phyloP scores from a whole-genome alignment of 2,888 invertebrate species.

The Tetragnatha montana region DNA sequence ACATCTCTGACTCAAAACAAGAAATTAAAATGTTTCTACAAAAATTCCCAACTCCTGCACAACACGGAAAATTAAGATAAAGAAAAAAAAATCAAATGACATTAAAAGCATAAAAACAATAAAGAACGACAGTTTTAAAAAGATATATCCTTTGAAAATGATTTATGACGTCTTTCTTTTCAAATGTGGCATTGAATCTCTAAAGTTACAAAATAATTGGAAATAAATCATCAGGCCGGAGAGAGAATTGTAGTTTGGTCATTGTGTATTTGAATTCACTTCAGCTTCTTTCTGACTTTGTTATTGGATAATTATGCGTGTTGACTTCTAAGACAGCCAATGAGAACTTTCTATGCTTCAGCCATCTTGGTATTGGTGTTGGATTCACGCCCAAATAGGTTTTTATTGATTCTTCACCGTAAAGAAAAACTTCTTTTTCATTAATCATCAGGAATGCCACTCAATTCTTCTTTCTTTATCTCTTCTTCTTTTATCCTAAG shows the following conservation, averaged over 20 bases:
- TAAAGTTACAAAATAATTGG: not conserved
- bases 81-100: no score
- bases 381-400: slow-evolving; percentile 11
- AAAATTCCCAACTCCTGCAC: not conserved
- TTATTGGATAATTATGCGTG: not conserved
- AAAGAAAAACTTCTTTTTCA: slow-evolving; percentile 5
- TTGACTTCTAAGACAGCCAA: not conserved
- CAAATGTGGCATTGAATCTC: not conserved
- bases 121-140: not conserved
- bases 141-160: not conserved
- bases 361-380: not conserved
- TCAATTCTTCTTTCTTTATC: slow-evolving; percentile 11
- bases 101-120: not conserved
- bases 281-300: not conserved
- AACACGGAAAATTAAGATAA: no score
- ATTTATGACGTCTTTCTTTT: not conserved
- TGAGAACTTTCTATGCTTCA: not conserved
- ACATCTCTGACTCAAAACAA: not conserved
- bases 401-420: slow-evolving; percentile 31
- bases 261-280: not conserved
- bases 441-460: slow-evolving; percentile 8
- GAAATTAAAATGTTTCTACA: not conserved
- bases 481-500: not conserved
- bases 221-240: not conserved
- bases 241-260: not conserved